Evolutionary conservation across 2,797 vertebrate species (phyloP).

Genomic region (Gymnopithys bicolor): DNA sequence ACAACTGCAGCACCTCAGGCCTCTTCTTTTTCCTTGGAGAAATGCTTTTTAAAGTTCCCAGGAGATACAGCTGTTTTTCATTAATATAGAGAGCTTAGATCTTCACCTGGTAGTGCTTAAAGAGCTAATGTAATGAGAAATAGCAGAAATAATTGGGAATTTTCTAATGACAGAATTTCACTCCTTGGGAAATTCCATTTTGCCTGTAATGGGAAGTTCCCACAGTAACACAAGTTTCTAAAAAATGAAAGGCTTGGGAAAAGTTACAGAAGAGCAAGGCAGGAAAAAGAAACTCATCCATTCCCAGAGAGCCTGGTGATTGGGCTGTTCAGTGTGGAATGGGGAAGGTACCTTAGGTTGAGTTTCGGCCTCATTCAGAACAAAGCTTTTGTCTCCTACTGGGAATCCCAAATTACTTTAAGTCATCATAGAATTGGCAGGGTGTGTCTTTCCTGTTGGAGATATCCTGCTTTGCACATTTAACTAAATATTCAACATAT

Average conservation of each 20-base stretch:
- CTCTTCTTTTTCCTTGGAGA: not conserved
- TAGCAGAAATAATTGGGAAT: not conserved
- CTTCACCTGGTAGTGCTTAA: not conserved
- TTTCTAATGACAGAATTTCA: not conserved
- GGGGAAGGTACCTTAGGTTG: not conserved
- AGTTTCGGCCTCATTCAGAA: not conserved
- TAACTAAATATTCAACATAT: not conserved
- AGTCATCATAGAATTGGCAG: not conserved
- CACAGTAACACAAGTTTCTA: not conserved
- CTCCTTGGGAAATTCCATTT: conserved; percentile 20
- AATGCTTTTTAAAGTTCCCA: not conserved
- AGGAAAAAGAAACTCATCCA: not conserved
- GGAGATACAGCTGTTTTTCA: not conserved
- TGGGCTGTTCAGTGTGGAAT: not conserved
- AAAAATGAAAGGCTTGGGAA: not conserved
- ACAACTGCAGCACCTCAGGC: not conserved
- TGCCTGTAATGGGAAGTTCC: not conserved
- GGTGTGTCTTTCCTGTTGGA: not conserved
- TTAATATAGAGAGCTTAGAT: not conserved
- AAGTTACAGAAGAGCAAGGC: not conserved
- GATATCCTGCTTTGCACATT: not conserved
- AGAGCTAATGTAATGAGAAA: not conserved
- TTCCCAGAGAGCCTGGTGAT: not conserved
- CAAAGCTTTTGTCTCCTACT: not conserved
- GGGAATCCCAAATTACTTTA: not conserved